These are phyloP conservation scores for Limnephilus marmoratus DNA, from an alignment of 2,888 invertebrate genomes.

Conservation along the genomic window DNA sequence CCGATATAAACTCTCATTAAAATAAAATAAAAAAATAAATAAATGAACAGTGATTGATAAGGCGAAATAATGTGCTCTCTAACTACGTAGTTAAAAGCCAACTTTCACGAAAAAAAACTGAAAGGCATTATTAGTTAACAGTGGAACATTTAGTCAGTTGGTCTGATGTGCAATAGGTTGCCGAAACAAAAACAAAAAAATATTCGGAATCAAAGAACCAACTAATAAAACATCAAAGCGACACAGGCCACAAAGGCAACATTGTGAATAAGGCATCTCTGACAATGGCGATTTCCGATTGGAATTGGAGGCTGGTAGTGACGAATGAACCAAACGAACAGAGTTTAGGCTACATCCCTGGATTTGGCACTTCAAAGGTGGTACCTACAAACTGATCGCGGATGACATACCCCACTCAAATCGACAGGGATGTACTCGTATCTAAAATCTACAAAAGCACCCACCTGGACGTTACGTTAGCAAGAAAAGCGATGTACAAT, in stretches of 20 bases:
- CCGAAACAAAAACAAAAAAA: slow-evolving; percentile 22
- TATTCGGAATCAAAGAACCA: slow-evolving; percentile 18
- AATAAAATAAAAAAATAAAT: not conserved
- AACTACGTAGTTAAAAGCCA: not conserved
- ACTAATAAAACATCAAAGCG: slow-evolving; percentile 34
- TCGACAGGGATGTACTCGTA: not conserved
- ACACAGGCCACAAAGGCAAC: slow-evolving; percentile 21
- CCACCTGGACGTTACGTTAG: not conserved
- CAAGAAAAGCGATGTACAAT: not conserved
- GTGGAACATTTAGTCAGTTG: not conserved
- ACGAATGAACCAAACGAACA: slow-evolving; percentile 25
- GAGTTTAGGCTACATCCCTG: not conserved
- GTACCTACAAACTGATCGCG: not conserved
- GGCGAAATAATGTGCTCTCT: not conserved
- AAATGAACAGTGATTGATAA: not conserved
- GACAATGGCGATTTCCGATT: slow-evolving; percentile 22
- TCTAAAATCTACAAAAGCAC: not conserved
- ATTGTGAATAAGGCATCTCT: slow-evolving; percentile 33
- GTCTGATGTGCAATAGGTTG: slow-evolving; percentile 13
- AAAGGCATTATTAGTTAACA: not conserved
- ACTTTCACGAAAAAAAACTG: not conserved
- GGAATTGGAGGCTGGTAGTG: not conserved
- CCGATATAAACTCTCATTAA: not conserved
- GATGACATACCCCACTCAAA: not conserved
- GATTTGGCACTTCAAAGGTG: slow-evolving; percentile 27